These are phyloP conservation scores for Archegozetes longisetosus DNA, from an alignment of 1,140 invertebrate species.

Conservation along the genomic window DNA sequence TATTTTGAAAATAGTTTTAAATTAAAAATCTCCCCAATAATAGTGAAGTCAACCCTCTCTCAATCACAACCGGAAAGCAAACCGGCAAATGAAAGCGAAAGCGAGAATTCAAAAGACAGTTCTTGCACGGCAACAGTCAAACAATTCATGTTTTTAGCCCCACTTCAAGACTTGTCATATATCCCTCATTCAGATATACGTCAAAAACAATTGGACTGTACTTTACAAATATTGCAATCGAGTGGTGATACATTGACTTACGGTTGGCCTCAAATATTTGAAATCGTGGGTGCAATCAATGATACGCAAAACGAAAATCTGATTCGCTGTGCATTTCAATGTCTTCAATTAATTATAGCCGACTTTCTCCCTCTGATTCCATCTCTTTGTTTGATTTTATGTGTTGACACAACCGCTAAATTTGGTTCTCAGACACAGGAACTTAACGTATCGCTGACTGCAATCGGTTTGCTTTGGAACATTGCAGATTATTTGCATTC, in stretches of 20 bases:
- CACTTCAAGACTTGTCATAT: slow-evolving; percentile 70
- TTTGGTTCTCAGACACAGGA: slow-evolving; percentile 94
- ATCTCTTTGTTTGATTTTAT: slow-evolving; percentile 66
- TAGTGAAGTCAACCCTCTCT: neutral
- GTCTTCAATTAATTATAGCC: slow-evolving; percentile 87
- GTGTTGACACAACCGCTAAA: slow-evolving; percentile 83
- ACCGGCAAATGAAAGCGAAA: neutral
- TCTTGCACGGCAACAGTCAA: neutral
- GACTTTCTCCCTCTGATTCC: slow-evolving; percentile 81
- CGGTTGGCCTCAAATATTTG: slow-evolving; percentile 85
- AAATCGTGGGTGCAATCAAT: slow-evolving; percentile 82
- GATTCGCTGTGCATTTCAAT: slow-evolving; percentile 85
- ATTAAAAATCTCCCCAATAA: neutral
- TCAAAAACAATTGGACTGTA: slow-evolving; percentile 84
- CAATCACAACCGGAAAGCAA: slow-evolving; percentile 13
- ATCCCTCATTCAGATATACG: slow-evolving; percentile 77
- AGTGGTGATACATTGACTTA: slow-evolving; percentile 67
- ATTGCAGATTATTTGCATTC: slow-evolving; percentile 93
- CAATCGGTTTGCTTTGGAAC: slow-evolving; percentile 94
- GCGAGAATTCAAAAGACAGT: neutral
- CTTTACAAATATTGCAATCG: slow-evolving; percentile 76
- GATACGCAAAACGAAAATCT: slow-evolving; percentile 82
- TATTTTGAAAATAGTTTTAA: neutral
- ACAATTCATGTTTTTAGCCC: slow-evolving; percentile 49
- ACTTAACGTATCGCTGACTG: slow-evolving; percentile 93